Evolutionary conservation across 2,888 invertebrate species (phyloP).

Genomic region (Drosophila mimica): DNA sequence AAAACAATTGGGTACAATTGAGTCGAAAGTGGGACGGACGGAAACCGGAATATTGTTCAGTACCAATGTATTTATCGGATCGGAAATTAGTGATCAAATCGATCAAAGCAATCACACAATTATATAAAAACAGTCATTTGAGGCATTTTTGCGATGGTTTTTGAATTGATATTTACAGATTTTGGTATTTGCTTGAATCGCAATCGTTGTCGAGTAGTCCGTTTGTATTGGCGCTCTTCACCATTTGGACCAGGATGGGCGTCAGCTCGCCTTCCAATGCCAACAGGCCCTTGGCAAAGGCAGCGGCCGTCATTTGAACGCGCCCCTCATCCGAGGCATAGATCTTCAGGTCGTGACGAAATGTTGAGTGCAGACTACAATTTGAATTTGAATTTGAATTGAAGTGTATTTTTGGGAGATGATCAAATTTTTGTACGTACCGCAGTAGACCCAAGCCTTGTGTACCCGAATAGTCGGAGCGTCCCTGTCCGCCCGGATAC

Average conservation of each 20-base stretch:
- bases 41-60: background rate
- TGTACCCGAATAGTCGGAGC: slow-evolving; percentile 95
- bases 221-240: slow-evolving; percentile 99
- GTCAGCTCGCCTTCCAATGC: slow-evolving; percentile 99
- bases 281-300: slow-evolving; percentile 98
- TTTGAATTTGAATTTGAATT: background rate
- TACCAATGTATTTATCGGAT: background rate
- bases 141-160: background rate
- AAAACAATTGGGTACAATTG: background rate
- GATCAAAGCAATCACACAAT: background rate
- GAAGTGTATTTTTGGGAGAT: fast-evolving
- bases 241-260: slow-evolving; percentile 99
- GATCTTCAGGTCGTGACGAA: slow-evolving; percentile 99
- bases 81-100: background rate
- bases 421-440: slow-evolving; percentile 30
- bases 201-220: slow-evolving; percentile 99
- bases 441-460: slow-evolving; percentile 97
- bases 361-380: slow-evolving; percentile 95
- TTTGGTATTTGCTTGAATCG: slow-evolving; percentile 97
- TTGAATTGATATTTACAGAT: slow-evolving; percentile 89
- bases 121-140: background rate
- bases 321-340: slow-evolving; percentile 99
- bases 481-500: slow-evolving; percentile 99
- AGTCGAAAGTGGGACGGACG: background rate
- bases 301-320: slow-evolving; percentile 99